Percentiles rank a stretch among this genome's conserved stretches.
These are phyloP conservation scores for Pemphredon lugubris DNA, from an alignment of 2,888 invertebrate species.

Conservation along the genomic window DNA sequence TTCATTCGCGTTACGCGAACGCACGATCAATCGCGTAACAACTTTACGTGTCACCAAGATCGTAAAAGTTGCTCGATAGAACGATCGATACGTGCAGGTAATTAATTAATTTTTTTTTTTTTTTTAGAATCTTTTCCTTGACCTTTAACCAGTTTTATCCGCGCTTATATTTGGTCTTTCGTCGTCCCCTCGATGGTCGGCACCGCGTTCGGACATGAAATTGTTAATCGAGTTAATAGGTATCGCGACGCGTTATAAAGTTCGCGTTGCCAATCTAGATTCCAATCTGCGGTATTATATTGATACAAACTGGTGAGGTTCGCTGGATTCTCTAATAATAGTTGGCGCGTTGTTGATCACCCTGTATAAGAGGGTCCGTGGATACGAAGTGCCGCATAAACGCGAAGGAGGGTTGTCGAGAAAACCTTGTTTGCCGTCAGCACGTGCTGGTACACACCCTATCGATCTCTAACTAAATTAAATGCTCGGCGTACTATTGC, in stretches of 20 bases:
- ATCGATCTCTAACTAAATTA: conserved; percentile 58
- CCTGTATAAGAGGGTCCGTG: conserved; percentile 46
- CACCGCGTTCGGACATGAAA: neutral
- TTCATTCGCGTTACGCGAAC: neutral
- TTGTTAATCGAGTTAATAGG: conserved; percentile 4
- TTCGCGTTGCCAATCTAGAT: conserved; percentile 35
- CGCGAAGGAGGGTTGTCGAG: conserved; percentile 49
- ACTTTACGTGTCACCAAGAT: neutral
- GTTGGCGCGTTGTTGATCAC: conserved; percentile 53
- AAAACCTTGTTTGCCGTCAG: conserved; percentile 53
- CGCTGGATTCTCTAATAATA: conserved; percentile 60
- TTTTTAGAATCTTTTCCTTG: neutral
- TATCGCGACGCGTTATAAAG: neutral
- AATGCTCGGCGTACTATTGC: conserved; percentile 45
- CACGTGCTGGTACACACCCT: conserved; percentile 53
- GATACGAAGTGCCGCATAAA: conserved; percentile 51
- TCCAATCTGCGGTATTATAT: conserved; percentile 43
- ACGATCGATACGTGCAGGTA: conserved; percentile 12
- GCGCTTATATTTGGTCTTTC: neutral
- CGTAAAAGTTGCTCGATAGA: conserved; percentile 6
- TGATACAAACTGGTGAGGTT: conserved; percentile 40
- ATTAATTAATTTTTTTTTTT: neutral
- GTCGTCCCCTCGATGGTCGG: neutral
- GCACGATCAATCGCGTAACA: conserved; percentile 45
- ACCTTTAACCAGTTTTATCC: conserved; percentile 4